phyloP scores from a whole-genome alignment of 2,888 invertebrate genomes.

The Andrena marginata region DNA sequence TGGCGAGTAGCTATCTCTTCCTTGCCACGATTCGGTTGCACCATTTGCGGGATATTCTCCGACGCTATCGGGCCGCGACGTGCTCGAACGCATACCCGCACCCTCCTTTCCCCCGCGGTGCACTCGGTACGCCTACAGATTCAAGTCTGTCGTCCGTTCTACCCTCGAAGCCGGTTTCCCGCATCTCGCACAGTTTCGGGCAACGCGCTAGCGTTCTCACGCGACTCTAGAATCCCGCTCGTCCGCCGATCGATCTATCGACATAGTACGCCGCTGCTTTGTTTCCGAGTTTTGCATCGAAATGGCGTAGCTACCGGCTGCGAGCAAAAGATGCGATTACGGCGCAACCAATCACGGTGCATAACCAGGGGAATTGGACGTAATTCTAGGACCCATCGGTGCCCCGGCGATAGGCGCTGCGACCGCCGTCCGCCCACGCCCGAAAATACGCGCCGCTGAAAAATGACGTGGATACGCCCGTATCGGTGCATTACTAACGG shows the following conservation, averaged over 20 bases:
- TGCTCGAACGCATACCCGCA: conserved; percentile 48
- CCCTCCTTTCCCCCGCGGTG: conserved; percentile 30
- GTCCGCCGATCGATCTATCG: not conserved
- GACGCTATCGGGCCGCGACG: conserved; percentile 64
- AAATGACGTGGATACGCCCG: conserved; percentile 20
- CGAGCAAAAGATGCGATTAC: not conserved
- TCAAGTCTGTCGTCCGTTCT: conserved; percentile 7
- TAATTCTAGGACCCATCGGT: not conserved
- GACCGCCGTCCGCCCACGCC: not conserved
- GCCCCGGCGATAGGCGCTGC: not conserved
- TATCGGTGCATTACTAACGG: conserved; percentile 57
- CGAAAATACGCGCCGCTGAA: conserved; percentile 17
- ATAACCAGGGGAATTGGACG: not conserved
- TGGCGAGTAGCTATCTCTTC: conserved; percentile 57
- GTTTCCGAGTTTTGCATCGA: not conserved
- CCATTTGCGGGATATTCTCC: conserved; percentile 70
- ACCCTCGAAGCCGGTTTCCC: not conserved
- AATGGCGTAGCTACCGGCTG: not conserved
- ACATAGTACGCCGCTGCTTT: too few species aligned
- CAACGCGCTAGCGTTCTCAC: not conserved
- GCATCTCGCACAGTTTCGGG: not conserved
- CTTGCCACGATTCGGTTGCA: conserved; percentile 62
- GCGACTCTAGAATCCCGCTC: not conserved
- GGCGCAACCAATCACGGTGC: not conserved
- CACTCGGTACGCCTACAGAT: conserved; percentile 14